phyloP scores from a whole-genome alignment of 2,113 vertebrate genomes.

The Perccottus glenii region DNA sequence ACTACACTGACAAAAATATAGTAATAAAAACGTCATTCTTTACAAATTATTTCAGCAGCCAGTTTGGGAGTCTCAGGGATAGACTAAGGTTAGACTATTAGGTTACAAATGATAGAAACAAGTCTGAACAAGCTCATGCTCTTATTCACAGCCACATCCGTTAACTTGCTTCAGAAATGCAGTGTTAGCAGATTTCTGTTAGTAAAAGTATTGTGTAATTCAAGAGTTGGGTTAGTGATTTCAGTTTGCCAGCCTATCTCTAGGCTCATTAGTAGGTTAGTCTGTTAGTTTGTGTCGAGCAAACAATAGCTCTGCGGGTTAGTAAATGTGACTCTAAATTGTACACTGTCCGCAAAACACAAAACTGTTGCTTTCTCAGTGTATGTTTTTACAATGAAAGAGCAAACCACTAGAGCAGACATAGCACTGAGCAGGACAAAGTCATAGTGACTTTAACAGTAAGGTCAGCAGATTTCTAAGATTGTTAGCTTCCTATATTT shows the following conservation, averaged over 20 bases:
- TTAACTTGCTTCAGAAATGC: slow-evolving; percentile 12
- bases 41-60: too few species aligned
- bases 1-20: too few species aligned
- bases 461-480: background rate
- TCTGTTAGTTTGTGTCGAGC: slow-evolving; percentile 69
- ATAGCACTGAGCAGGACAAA: background rate
- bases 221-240: slow-evolving; percentile 36
- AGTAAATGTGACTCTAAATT: slow-evolving; percentile 46
- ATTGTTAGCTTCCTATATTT: too few species aligned
- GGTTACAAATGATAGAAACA: too few species aligned
- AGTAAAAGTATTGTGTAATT: slow-evolving; percentile 15
- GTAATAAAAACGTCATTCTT: too few species aligned
- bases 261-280: slow-evolving; percentile 73
- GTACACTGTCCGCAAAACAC: slow-evolving; percentile 29
- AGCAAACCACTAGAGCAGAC: background rate
- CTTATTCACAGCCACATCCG: slow-evolving; percentile 7
- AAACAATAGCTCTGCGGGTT: slow-evolving; percentile 39
- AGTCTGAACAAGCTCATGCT: too few species aligned
- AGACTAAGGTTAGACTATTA: too few species aligned
- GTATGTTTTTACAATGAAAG: background rate
- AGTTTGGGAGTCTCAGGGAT: too few species aligned
- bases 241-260: slow-evolving; percentile 61
- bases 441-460: background rate
- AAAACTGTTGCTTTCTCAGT: slow-evolving; percentile 4
- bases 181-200: background rate